Percentiles rank a stretch among this genome's conserved stretches.
These are phyloP conservation scores for Centropristis striata DNA, from an alignment of 2,113 vertebrate species.

Conservation along the genomic window DNA sequence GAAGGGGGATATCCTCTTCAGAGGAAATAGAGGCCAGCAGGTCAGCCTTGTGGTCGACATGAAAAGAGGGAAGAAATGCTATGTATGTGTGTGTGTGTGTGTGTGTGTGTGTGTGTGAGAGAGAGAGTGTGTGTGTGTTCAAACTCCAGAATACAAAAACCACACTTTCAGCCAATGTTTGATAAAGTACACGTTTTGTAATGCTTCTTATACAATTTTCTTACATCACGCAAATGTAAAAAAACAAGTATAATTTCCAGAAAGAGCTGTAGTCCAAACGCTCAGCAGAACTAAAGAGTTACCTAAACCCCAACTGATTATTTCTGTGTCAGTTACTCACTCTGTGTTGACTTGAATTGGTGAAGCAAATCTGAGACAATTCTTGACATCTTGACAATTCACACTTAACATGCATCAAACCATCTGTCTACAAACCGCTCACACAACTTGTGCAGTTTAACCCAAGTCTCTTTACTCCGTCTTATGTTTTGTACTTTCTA, in stretches of 20 bases:
- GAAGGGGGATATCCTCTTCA: constrained; percentile 69
- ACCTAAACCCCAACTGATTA: too few relatives aligned
- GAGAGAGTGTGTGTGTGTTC: not conserved
- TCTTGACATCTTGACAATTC: too few relatives aligned
- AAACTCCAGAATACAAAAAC: constrained; percentile 24
- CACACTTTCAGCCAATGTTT: constrained; percentile 33
- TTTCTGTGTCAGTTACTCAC: too few relatives aligned
- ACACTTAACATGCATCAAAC: too few relatives aligned
- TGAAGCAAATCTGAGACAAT: too few relatives aligned
- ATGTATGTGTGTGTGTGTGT: constrained; percentile 41
- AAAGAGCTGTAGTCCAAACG: not conserved
- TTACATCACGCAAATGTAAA: not conserved
- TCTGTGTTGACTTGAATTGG: too few relatives aligned
- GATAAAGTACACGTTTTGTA: constrained; percentile 14
- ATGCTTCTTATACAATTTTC: constrained; percentile 1
- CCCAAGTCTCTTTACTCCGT: too few relatives aligned
- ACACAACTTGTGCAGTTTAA: too few relatives aligned
- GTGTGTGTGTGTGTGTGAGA: constrained; percentile 13
- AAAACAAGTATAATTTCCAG: not conserved
- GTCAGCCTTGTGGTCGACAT: constrained; percentile 77
- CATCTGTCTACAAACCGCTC: too few relatives aligned
- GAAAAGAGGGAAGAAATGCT: constrained; percentile 58
- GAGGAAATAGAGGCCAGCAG: constrained; percentile 76
- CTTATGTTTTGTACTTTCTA: too few relatives aligned
- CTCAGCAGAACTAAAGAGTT: not conserved